phyloP scores from a whole-genome alignment of 2,113 vertebrate species.

The Pithys albifrons region DNA sequence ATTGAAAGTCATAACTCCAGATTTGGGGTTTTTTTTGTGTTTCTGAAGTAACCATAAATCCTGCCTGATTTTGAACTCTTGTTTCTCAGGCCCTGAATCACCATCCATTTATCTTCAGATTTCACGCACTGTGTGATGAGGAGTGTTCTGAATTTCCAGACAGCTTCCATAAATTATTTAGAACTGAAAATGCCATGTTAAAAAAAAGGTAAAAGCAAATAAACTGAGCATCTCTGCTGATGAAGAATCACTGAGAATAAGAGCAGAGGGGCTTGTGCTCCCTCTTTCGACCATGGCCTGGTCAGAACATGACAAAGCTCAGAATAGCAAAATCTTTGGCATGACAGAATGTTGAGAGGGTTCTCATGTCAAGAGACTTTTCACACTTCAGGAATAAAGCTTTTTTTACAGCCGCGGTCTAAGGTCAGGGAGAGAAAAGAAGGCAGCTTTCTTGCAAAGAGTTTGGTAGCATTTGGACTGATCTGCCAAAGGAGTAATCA shows the following conservation, averaged over 20 bases:
- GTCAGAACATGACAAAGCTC: background rate
- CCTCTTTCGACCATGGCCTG: background rate
- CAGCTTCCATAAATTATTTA: conserved; percentile 44
- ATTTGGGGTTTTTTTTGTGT: background rate
- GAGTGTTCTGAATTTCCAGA: conserved; percentile 17
- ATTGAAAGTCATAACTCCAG: background rate
- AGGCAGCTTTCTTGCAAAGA: background rate
- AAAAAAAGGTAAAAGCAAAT: background rate
- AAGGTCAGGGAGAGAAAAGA: background rate
- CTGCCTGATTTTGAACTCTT: background rate
- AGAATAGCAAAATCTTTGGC: background rate
- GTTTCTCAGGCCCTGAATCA: background rate
- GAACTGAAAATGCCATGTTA: background rate
- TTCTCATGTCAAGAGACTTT: background rate
- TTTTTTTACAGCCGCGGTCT: background rate
- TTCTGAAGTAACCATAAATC: conserved; percentile 13
- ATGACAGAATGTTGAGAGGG: background rate
- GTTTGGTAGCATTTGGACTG: background rate
- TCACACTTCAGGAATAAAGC: background rate
- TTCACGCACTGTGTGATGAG: background rate
- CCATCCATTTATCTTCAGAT: background rate
- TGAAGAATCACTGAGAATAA: background rate
- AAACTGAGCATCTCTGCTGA: background rate
- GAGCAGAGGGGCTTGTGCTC: conserved; percentile 19
- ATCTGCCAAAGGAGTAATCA: background rate